Evolutionary conservation across 1,140 invertebrate species (phyloP).

Genomic region (Pseudomyrmex sp.): DNA sequence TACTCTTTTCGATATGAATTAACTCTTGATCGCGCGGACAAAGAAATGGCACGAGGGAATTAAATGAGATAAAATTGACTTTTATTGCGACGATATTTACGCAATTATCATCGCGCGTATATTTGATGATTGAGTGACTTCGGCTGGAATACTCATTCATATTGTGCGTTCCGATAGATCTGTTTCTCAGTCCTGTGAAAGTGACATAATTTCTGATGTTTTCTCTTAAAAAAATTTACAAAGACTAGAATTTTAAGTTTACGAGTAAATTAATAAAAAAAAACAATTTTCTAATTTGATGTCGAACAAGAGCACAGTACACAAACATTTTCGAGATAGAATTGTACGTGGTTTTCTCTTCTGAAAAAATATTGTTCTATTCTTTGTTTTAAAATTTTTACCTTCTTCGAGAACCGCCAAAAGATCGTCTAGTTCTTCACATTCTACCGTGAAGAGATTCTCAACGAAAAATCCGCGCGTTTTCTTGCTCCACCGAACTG

Average conservation of each 20-base stretch:
- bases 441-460: constrained; percentile 97
- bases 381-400: constrained; percentile 74
- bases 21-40: not conserved
- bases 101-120: no score
- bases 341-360: not conserved
- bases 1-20: no score
- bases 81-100: not conserved
- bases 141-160: constrained; percentile 98
- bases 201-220: not conserved
- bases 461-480: constrained; percentile 97
- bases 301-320: no score
- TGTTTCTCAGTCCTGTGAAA: constrained; percentile 91
- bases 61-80: not conserved
- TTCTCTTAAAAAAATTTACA: no score
- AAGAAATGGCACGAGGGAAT: not conserved
- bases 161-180: constrained; percentile 94
- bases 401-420: constrained; percentile 98
- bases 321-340: not conserved
- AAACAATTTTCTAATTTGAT: no score
- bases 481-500: constrained; percentile 97
- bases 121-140: constrained; percentile 93
- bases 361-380: not conserved
- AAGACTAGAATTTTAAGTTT: not conserved
- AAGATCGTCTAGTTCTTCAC: constrained; percentile 96
- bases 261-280: no score